Evolutionary conservation across 2,888 invertebrate species (phyloP).

Genomic region (Stratiomys singularior): DNA sequence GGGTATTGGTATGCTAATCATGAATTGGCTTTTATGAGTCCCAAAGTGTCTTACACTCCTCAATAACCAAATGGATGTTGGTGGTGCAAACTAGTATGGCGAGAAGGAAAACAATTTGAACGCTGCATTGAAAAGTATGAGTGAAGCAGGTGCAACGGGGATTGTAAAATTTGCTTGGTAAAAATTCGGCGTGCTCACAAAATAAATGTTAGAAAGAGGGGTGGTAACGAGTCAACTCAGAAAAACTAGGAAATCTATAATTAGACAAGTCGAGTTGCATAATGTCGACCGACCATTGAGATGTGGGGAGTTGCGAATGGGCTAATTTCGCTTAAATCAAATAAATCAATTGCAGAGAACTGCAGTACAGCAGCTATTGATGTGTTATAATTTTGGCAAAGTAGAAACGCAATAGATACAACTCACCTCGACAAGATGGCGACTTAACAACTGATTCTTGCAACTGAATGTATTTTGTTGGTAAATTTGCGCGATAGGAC

Average conservation of each 20-base stretch:
- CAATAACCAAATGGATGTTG: neutral
- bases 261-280: neutral
- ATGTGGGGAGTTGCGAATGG: too few species aligned
- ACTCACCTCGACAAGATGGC: conserved; percentile 39
- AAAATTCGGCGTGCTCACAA: neutral
- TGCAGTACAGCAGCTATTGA: too few species aligned
- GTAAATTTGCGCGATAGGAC: neutral
- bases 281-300: neutral
- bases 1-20: conserved; percentile 23
- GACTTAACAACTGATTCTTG: neutral
- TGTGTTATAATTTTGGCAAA: too few species aligned
- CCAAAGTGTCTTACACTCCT: neutral
- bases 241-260: too few species aligned
- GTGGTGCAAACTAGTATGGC: neutral
- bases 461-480: neutral
- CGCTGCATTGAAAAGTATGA: neutral
- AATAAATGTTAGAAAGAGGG: neutral
- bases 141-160: neutral
- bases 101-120: too few species aligned
- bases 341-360: too few species aligned
- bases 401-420: neutral
- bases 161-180: neutral
- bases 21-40: neutral
- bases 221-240: neutral
- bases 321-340: too few species aligned